phyloP scores from a whole-genome alignment of 2,113 vertebrate species.

The Silurus meridionalis region DNA sequence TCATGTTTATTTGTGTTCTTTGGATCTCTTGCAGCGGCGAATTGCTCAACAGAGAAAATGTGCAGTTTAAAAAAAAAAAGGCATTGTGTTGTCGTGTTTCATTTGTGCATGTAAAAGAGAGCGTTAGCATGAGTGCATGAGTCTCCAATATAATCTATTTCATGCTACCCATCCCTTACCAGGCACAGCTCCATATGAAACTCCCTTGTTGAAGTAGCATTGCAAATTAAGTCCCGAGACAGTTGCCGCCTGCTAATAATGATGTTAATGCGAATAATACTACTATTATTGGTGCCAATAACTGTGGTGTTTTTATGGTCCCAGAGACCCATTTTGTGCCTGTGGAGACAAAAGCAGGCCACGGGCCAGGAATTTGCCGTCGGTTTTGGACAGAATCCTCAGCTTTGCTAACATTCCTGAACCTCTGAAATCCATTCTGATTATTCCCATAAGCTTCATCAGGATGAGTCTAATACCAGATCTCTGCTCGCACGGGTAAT shows the following conservation, averaged over 20 bases:
- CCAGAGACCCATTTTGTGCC: slow-evolving; percentile 55
- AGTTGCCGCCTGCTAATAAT: not conserved
- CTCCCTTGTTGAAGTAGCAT: slow-evolving; percentile 51
- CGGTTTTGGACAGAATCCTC: slow-evolving; percentile 66
- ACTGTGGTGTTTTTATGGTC: slow-evolving; percentile 52
- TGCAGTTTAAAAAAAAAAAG: slow-evolving; percentile 45
- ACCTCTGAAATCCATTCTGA: slow-evolving; percentile 70
- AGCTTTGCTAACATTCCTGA: slow-evolving; percentile 63
- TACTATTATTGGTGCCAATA: slow-evolving; percentile 12
- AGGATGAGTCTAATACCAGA: slow-evolving; percentile 57
- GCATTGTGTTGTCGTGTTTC: slow-evolving; percentile 54
- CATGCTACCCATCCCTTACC: not conserved
- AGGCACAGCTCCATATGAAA: not conserved
- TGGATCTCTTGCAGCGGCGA: not conserved
- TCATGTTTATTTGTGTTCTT: slow-evolving; percentile 14
- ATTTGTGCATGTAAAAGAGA: slow-evolving; percentile 56
- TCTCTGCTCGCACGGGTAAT: slow-evolving; percentile 61
- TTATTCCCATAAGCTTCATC: slow-evolving; percentile 68
- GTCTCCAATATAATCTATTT: slow-evolving; percentile 33
- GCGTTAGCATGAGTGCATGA: slow-evolving; percentile 55
- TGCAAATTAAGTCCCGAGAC: slow-evolving; percentile 13
- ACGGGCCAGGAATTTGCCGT: slow-evolving; percentile 60
- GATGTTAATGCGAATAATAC: not conserved
- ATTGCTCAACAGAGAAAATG: slow-evolving; percentile 9
- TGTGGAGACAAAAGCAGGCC: slow-evolving; percentile 49